These are phyloP conservation scores for Rhinoderma darwinii DNA, from an alignment of 2,113 vertebrate genomes.

Conservation along the genomic window DNA sequence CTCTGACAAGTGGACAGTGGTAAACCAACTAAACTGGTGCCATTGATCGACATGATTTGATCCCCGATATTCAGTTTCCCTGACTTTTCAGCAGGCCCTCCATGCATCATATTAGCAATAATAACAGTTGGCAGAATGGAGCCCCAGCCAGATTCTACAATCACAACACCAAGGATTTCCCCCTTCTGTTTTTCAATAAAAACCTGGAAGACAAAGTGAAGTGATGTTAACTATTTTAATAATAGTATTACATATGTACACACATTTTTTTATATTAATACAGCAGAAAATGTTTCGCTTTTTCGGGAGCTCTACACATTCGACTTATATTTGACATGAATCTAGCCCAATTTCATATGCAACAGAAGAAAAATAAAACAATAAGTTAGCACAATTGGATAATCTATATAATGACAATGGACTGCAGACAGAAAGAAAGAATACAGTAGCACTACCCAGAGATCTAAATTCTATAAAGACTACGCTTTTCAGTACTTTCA, in stretches of 20 bases:
- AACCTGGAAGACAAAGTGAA: constrained; percentile 74
- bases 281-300: background rate
- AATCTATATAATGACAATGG: background rate
- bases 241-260: background rate
- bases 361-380: background rate
- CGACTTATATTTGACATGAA: too few species aligned
- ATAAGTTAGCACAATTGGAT: background rate
- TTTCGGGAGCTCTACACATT: background rate
- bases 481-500: too few species aligned
- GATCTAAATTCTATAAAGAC: too few species aligned
- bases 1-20: constrained; percentile 98
- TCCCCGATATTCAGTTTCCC: constrained; percentile 94
- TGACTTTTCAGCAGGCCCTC: constrained; percentile 93
- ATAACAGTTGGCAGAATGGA: constrained; percentile 98
- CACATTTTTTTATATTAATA: background rate
- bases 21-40: constrained; percentile 94
- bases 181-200: constrained; percentile 95
- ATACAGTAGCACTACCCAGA: too few species aligned
- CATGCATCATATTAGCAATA: constrained; percentile 99
- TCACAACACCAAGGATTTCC: constrained; percentile 94
- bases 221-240: background rate
- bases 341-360: too few species aligned
- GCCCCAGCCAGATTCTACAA: constrained; percentile 98
- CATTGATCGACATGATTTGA: constrained; percentile 98
- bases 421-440: background rate